phyloP scores from a whole-genome alignment of 2,113 vertebrate species.

The Genyomyrus donnyi region DNA sequence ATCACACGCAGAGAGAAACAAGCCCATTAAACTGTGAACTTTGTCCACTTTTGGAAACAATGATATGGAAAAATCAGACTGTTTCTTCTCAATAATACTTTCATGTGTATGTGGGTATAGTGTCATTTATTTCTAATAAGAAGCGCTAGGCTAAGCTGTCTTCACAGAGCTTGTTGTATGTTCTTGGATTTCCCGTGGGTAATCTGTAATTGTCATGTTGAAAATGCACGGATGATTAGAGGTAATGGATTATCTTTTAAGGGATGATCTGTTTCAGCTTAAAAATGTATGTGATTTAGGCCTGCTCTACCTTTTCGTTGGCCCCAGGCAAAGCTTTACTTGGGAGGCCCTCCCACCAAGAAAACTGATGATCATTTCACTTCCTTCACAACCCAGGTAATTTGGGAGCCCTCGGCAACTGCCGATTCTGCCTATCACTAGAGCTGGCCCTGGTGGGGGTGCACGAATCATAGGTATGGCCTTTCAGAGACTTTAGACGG shows the following conservation, averaged over 20 bases:
- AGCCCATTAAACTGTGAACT: background rate
- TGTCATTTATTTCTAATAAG: background rate
- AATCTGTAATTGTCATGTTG: background rate
- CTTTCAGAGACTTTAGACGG: background rate
- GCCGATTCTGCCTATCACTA: background rate
- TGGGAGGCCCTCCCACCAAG: background rate
- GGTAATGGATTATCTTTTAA: background rate
- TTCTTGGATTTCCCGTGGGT: background rate
- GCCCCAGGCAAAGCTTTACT: background rate
- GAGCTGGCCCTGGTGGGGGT: background rate
- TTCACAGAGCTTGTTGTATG: background rate
- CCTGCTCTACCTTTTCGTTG: background rate
- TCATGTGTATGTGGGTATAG: background rate
- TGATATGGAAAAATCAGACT: background rate
- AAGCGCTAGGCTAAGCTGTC: background rate
- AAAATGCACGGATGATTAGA: background rate
- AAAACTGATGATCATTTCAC: background rate
- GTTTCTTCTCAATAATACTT: background rate
- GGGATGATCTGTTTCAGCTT: background rate
- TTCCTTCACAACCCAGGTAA: background rate
- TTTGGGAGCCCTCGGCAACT: background rate
- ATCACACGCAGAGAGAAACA: background rate
- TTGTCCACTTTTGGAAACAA: conserved; percentile 7
- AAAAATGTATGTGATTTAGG: background rate
- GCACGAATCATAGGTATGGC: background rate